phyloP scores from a whole-genome alignment of 2,113 vertebrate species.

The Nematolebias whitei region DNA sequence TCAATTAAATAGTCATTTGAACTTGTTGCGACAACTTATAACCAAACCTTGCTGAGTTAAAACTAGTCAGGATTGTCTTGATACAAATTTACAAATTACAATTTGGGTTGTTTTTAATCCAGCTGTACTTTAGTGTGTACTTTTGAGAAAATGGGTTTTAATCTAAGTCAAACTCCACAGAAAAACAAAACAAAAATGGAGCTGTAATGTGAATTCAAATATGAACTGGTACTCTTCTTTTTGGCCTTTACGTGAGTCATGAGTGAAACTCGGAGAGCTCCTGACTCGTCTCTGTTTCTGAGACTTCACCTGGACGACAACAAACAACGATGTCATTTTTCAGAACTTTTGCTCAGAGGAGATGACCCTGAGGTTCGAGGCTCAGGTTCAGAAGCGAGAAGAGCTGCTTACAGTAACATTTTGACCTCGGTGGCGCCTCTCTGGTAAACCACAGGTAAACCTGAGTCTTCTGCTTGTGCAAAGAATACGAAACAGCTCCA shows the following conservation, averaged over 20 bases:
- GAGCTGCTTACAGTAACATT: slow-evolving; percentile 55
- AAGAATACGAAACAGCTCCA: slow-evolving; percentile 42
- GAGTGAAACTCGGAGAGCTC: slow-evolving; percentile 44
- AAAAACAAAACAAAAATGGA: too few relatives aligned
- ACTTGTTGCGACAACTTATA: too few relatives aligned
- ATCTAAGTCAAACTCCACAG: neutral
- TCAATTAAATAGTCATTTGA: too few relatives aligned
- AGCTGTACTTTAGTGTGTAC: too few relatives aligned
- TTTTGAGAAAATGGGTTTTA: neutral
- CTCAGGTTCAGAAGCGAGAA: slow-evolving; percentile 12
- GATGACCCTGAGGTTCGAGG: slow-evolving; percentile 25
- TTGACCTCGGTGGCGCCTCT: slow-evolving; percentile 57
- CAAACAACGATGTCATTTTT: slow-evolving; percentile 51
- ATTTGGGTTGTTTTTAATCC: too few relatives aligned
- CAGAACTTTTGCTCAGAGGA: slow-evolving; percentile 39
- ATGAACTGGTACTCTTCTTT: slow-evolving; percentile 48
- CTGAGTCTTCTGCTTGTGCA: slow-evolving; percentile 30
- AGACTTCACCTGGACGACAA: slow-evolving; percentile 29
- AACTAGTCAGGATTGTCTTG: too few relatives aligned
- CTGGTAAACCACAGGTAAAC: slow-evolving; percentile 50
- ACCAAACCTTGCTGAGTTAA: too few relatives aligned
- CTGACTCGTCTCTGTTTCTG: slow-evolving; percentile 28
- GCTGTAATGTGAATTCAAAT: too few relatives aligned
- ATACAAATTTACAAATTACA: too few relatives aligned
- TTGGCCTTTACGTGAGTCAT: slow-evolving; percentile 65